Evolutionary conservation across 1,140 invertebrate genomes (phyloP).

Genomic region (Ceratina calcarata): DNA sequence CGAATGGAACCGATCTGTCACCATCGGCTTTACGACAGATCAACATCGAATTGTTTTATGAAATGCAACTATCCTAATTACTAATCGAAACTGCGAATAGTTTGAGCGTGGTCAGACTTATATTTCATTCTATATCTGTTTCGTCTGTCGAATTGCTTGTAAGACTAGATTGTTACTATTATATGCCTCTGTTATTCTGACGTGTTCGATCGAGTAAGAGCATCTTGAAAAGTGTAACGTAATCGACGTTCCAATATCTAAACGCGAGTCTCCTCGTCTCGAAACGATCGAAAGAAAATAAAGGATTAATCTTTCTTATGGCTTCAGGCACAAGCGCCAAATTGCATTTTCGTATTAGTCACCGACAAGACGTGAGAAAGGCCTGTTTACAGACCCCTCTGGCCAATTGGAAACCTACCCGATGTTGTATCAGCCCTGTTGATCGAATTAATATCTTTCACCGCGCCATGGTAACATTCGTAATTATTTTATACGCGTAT

Average conservation of each 20-base stretch:
- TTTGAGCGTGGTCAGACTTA: slow-evolving; percentile 28
- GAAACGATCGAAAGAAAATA: slow-evolving; percentile 8
- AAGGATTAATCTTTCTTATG: background rate
- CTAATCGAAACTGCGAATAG: slow-evolving; percentile 30
- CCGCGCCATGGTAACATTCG: slow-evolving; percentile 31
- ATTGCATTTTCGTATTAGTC: slow-evolving; percentile 14
- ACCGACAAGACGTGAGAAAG: slow-evolving; percentile 25
- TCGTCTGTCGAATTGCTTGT: slow-evolving; percentile 11
- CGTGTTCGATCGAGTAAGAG: slow-evolving; percentile 44
- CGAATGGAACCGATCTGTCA: background rate
- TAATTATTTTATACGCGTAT: slow-evolving; percentile 17
- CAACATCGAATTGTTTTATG: background rate
- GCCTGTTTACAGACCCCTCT: slow-evolving; percentile 28
- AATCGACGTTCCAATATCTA: background rate
- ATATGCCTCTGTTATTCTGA: slow-evolving; percentile 31
- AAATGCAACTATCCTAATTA: slow-evolving; percentile 52
- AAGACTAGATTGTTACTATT: slow-evolving; percentile 28
- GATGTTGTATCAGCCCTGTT: slow-evolving; percentile 39
- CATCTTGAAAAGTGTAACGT: slow-evolving; percentile 25
- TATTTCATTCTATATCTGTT: background rate
- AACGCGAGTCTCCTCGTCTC: slow-evolving; percentile 1
- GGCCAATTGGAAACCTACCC: slow-evolving; percentile 31
- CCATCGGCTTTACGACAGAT: background rate
- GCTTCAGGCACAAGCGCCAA: background rate
- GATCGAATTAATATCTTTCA: slow-evolving; percentile 35